Conservation (phyloP, 2,797 vertebrate genomes). For the Discoglossus pictus region DNA sequence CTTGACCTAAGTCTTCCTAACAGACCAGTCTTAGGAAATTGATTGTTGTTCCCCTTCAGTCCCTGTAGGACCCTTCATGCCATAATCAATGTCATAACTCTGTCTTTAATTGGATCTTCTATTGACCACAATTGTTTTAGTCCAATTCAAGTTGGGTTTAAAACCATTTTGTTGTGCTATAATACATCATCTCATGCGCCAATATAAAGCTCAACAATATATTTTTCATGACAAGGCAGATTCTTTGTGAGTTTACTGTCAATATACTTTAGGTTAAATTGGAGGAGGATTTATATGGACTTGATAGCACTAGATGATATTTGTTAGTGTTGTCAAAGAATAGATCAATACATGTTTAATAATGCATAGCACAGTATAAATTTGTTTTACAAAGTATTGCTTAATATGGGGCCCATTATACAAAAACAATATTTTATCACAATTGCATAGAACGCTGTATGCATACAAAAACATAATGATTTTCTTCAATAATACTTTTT, state of each 20-base stretch:
- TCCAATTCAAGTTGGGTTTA: neutral
- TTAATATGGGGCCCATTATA: neutral
- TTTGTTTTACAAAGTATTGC: neutral
- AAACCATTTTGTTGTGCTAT: neutral
- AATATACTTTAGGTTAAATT: neutral
- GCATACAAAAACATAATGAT: no score
- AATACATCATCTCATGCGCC: neutral
- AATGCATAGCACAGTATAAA: neutral
- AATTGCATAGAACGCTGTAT: no score
- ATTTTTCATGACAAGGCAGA: constrained; percentile 5
- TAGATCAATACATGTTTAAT: constrained; percentile 4
- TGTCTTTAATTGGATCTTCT: neutral
- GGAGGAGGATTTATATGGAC: constrained; percentile 5
- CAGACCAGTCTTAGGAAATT: neutral
- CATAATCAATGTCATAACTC: constrained; percentile 15
- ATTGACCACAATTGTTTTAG: neutral
- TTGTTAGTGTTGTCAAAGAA: neutral
- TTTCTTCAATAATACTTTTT: no score
- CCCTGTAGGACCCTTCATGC: constrained; percentile 4
- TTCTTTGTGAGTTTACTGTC: constrained; percentile 7
- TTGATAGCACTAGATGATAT: constrained; percentile 1
- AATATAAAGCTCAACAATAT: constrained; percentile 2
- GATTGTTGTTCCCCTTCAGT: no score
- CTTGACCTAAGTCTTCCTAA: no score
- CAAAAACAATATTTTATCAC: neutral